Percentiles rank a stretch among this genome's conserved stretches.
Conservation (phyloP, 2,888 invertebrate species). For the Drosophila quasianomalipes region DNA sequence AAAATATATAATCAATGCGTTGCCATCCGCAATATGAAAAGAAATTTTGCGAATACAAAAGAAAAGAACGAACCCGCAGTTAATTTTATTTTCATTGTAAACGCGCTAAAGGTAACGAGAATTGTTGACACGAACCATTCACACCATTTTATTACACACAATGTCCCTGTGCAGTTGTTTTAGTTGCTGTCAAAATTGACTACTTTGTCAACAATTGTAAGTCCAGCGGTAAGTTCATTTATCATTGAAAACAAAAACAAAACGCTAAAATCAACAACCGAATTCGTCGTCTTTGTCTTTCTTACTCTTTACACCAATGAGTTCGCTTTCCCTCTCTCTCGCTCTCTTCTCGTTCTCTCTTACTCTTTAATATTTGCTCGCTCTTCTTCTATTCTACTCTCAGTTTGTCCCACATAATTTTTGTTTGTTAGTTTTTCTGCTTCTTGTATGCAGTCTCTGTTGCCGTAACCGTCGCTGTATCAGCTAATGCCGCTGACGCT, state of each 20-base stretch:
- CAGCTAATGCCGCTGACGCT: conserved; percentile 31
- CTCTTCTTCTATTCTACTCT: conserved; percentile 48
- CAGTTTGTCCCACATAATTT: conserved; percentile 77
- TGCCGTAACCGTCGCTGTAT: conserved; percentile 20
- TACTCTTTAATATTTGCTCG: conserved; percentile 15
- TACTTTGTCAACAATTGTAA: neutral
- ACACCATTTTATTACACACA: neutral
- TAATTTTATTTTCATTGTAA: neutral
- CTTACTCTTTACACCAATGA: conserved; percentile 15
- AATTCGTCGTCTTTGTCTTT: conserved; percentile 1
- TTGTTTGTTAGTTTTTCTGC: conserved; percentile 79
- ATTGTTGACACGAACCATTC: neutral
- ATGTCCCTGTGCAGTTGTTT: neutral
- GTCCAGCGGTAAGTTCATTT: neutral
- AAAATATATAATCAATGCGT: neutral
- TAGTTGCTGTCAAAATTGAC: conserved; percentile 1
- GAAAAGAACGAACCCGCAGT: neutral
- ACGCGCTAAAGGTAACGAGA: neutral
- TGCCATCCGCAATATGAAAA: neutral
- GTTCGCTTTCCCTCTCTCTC: conserved; percentile 12
- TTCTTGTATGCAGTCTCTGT: conserved; percentile 56
- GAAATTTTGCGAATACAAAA: neutral
- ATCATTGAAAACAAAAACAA: conserved; percentile 1
- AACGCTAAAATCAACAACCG: conserved; percentile 1
- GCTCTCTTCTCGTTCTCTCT: conserved; percentile 20